These are phyloP conservation scores for Nothobranchius kuhntae DNA, from an alignment of 2,113 vertebrate genomes.

Conservation along the genomic window DNA sequence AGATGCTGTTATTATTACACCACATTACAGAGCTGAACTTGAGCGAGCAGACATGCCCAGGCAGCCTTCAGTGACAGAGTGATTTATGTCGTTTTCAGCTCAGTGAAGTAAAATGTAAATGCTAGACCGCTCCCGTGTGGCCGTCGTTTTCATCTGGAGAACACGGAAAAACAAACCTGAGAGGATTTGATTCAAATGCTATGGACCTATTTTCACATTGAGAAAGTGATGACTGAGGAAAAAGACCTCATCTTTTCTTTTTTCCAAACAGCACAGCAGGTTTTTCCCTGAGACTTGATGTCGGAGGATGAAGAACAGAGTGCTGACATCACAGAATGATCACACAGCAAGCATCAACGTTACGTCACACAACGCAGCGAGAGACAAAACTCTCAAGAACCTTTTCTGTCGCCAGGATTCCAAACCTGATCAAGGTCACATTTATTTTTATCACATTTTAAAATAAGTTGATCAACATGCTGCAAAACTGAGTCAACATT, in stretches of 20 bases:
- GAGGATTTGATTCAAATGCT: slow-evolving; percentile 27
- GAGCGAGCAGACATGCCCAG: slow-evolving; percentile 56
- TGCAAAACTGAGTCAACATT: no score
- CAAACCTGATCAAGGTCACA: no score
- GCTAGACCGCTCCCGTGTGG: slow-evolving; percentile 40
- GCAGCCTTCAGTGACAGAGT: slow-evolving; percentile 56
- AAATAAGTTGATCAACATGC: no score
- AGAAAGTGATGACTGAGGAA: slow-evolving; percentile 28
- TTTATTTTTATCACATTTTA: no score
- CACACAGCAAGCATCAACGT: neutral
- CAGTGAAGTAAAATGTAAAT: slow-evolving; percentile 64
- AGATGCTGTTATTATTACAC: slow-evolving; percentile 45
- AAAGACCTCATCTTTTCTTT: slow-evolving; percentile 7
- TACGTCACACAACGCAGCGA: neutral
- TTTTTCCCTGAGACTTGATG: neutral
- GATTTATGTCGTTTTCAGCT: slow-evolving; percentile 67
- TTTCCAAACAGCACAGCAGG: neutral
- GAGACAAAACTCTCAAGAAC: no score
- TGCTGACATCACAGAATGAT: neutral
- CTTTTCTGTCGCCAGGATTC: neutral
- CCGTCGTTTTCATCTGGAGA: slow-evolving; percentile 37
- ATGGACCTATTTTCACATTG: slow-evolving; percentile 1
- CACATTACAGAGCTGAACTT: slow-evolving; percentile 51
- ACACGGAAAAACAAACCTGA: slow-evolving; percentile 36
- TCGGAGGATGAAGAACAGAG: slow-evolving; percentile 13